Base-by-base conservation (phyloP, 2,113 vertebrate species). In the Percopsis transmontana region DNA sequence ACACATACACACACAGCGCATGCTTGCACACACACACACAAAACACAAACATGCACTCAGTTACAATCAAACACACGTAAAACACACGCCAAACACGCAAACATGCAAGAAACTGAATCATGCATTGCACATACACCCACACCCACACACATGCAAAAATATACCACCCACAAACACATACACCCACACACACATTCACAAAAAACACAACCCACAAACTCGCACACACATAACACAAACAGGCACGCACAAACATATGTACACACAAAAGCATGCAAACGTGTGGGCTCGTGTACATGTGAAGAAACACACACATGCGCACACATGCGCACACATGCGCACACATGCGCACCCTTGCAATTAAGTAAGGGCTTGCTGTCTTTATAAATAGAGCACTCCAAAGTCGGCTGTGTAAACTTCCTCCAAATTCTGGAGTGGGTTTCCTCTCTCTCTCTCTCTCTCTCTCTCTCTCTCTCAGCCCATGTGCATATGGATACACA, bases 361-460 rank as follows among this genome's bases (percentile, higher is more conserved):
- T n/a, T 39, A 59, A 86, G 78, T 58, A 53, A 80, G 62, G 77
- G 66, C 86, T 84, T 77, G 79, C 82, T 78, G 77, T 77, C 80
- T 88, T 90, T 90, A 91, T 88, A 92, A 92, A 92, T 92, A 91
- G 86, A 74, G 77, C 81, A 71, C 68, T 70, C 68, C 50, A 68
- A 62, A 82, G 77, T 85, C 56, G 75, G 81, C 87, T 90, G 78
- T 81, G 75, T 87, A 90, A 90, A 92, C 86, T 86, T 91, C 85
- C 88, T 87, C 66, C 66, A 65, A 79, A 86, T 82, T 85, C 71
- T 79, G 70, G 64, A 75, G 64, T 80, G 58, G 47, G 19, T 64
- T 72, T 79, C 79, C 38, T 27, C 16, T 52, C 47, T 42, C 19
- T 27, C 39, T 24, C 53, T 63, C 65, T 42, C 44, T 50, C 51